Evolutionary conservation across 2,888 invertebrate genomes (phyloP).

Genomic region (Priocnemis perturbator): DNA sequence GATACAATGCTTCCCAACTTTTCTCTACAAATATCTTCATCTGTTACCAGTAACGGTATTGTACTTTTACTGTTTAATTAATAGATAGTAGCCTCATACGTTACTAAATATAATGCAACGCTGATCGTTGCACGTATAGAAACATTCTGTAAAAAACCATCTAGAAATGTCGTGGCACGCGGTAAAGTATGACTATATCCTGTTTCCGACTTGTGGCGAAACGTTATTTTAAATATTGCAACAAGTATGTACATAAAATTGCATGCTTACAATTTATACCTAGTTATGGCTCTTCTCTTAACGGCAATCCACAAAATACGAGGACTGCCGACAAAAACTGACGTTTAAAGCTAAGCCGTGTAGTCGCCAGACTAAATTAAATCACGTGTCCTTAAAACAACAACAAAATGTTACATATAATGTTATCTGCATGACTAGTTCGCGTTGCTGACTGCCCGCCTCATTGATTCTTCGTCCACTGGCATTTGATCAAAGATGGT

Average conservation of each 20-base stretch:
- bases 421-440: conserved; percentile 48
- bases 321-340: conserved; percentile 17
- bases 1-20: neutral
- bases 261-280: conserved; percentile 35
- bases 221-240: conserved; percentile 38
- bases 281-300: conserved; percentile 17
- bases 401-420: conserved; percentile 21
- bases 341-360: conserved; percentile 44
- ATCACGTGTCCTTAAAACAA: conserved; percentile 44
- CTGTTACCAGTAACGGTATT: neutral
- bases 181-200: conserved; percentile 33
- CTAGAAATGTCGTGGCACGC: conserved; percentile 47
- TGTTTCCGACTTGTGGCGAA: conserved; percentile 20
- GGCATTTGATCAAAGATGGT: conserved; percentile 59
- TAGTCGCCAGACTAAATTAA: conserved; percentile 36
- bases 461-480: conserved; percentile 66
- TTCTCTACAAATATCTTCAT: neutral
- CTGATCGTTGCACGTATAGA: conserved; percentile 15
- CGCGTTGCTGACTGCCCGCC: conserved; percentile 34
- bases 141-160: conserved; percentile 45
- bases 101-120: too few species aligned
- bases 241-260: conserved; percentile 43
- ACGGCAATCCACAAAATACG: conserved; percentile 15
- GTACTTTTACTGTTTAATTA: neutral
- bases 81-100: too few species aligned